Percentiles rank a stretch among this genome's conserved stretches.
phyloP scores from a whole-genome alignment of 92 coral and sea anemone genomes.

The Heliopora coerulea region DNA sequence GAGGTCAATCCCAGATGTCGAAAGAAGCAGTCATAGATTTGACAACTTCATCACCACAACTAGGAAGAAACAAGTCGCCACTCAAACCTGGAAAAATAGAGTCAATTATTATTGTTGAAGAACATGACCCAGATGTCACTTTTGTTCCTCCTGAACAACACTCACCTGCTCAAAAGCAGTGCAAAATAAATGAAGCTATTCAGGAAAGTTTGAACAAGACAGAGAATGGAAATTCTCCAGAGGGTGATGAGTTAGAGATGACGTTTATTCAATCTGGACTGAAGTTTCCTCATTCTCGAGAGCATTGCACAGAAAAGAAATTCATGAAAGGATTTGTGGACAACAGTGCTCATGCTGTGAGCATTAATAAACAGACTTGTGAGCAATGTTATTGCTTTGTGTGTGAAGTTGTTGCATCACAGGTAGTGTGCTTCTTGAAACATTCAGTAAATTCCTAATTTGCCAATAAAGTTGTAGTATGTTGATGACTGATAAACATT shows the following conservation, averaged over 20 bases:
- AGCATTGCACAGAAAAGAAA: constrained; percentile 52
- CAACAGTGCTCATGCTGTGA: constrained; percentile 53
- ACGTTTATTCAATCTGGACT: constrained; percentile 5
- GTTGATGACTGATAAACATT: too few relatives aligned
- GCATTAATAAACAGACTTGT: constrained; percentile 59
- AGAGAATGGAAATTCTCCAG: neutral
- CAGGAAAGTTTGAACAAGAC: constrained; percentile 34
- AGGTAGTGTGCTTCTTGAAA: neutral
- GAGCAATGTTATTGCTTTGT: constrained; percentile 77
- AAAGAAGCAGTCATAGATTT: neutral
- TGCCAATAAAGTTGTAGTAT: too few relatives aligned
- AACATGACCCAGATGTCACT: constrained; percentile 61
- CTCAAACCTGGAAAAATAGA: neutral
- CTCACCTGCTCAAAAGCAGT: constrained; percentile 65
- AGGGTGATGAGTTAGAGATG: neutral
- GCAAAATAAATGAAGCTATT: neutral
- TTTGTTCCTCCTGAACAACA: constrained; percentile 77
- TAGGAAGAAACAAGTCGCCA: neutral
- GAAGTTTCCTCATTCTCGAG: constrained; percentile 74
- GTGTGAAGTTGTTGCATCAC: constrained; percentile 62
- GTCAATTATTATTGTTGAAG: constrained; percentile 51
- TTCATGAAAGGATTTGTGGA: constrained; percentile 44
- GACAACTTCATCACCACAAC: neutral
- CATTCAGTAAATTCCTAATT: too few relatives aligned
- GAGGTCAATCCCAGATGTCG: neutral